Evolutionary conservation across 2,797 vertebrate genomes (phyloP), one percentile per base, ranked within the genome.

Genomic region (Hirundo rustica): DNA sequence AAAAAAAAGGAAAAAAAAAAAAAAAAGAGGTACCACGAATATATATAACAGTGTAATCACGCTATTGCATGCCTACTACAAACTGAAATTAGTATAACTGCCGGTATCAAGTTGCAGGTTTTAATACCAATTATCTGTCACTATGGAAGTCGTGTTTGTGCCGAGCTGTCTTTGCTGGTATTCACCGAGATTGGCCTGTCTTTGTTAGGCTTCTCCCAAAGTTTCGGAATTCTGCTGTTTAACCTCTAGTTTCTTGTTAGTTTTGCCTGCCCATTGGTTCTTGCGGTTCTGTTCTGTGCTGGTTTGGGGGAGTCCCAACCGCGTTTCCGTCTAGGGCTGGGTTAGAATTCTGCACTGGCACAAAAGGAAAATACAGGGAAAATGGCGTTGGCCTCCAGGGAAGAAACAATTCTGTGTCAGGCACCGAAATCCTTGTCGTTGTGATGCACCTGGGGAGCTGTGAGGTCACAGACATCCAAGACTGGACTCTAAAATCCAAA

Each of bases 31-130:
- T 91, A 94, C 84, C 94, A 96, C 90, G 16, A 78, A 66, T 97
- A 96, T 97, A 96, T 97, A 96, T 97, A 97, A 91, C 96, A 93
- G 92, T 98, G 95, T 98, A 98, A 95, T 97, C 97, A 96, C 97
- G 92, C 97, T 97, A 95, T 97, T 98, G 98, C 98, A 98, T 98
- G 98, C 97, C 96, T 97, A 97, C 86, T 96, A 97, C 98, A 97
- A 96, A 97, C 97, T 97, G 96, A 96, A 91, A 89, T 95, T 96
- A 98, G 96, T 97, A 82, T 97, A 97, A 97, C 96, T 97, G 81
- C 96, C 96, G 74, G 53, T 98, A 97, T 96, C 95, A 18, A 97
- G 96, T 95, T 71, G 92, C 97, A 96, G 97, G 91, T 97, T 97
- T 97, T 96, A 97, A 97, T 93, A 81, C 92, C 92, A 50, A 91